Evolutionary conservation across 2,888 invertebrate species (phyloP).

Genomic region (Harmothoe impar): DNA sequence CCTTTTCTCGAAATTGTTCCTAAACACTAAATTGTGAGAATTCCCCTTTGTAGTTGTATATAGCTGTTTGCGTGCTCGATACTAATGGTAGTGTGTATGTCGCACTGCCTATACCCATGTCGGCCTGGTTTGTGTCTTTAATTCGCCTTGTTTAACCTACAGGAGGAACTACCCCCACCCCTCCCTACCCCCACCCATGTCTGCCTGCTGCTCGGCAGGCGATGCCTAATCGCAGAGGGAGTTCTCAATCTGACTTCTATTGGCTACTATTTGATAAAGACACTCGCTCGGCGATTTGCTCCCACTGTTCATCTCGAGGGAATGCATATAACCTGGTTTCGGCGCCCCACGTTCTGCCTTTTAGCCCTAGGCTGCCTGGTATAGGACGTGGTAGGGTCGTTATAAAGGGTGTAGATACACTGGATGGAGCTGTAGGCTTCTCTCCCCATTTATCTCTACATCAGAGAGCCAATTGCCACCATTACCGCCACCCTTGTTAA

Average conservation of each 20-base stretch:
- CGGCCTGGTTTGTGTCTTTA: not conserved
- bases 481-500: no score
- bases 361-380: not conserved
- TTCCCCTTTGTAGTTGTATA: no score
- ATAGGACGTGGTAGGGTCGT: not conserved
- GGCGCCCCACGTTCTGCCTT: not conserved
- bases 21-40: no score
- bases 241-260: slow-evolving; percentile 62
- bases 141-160: not conserved
- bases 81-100: not conserved
- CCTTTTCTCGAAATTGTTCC: no score
- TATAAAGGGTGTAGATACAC: not conserved
- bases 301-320: slow-evolving; percentile 54
- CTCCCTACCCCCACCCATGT: slow-evolving; percentile 16
- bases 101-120: not conserved
- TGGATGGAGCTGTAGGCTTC: not conserved
- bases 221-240: slow-evolving; percentile 34
- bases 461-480: no score
- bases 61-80: no score
- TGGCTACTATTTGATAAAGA: slow-evolving; percentile 62
- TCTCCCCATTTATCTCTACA: no score
- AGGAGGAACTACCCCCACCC: not conserved
- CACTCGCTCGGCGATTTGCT: slow-evolving; percentile 57
- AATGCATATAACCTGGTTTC: slow-evolving; percentile 51
- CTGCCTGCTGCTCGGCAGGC: not conserved